phyloP scores from a whole-genome alignment of 1,140 invertebrate genomes.

The Calliopsis andreniformis region DNA sequence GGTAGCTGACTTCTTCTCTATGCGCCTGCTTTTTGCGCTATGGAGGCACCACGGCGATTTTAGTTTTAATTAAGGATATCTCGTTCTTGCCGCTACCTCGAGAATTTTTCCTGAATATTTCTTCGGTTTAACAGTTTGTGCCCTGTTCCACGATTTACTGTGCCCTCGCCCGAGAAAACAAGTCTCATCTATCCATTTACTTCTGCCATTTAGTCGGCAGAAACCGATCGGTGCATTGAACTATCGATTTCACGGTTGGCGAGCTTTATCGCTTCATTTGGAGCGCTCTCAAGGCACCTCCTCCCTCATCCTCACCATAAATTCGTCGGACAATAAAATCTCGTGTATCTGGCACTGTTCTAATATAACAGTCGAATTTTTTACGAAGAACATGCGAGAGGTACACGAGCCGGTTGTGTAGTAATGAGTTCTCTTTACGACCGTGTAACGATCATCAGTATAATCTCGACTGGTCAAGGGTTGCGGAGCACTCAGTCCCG shows the following conservation, averaged over 20 bases:
- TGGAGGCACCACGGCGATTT: conserved; percentile 20
- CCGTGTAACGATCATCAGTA: conserved; percentile 46
- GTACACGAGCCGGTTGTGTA: conserved; percentile 6
- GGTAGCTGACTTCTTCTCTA: background rate
- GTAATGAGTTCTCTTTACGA: conserved; percentile 62
- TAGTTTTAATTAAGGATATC: conserved; percentile 4
- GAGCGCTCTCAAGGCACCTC: conserved; percentile 29
- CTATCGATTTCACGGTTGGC: conserved; percentile 64
- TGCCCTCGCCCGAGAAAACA: background rate
- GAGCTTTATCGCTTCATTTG: conserved; percentile 48
- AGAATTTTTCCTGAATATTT: background rate
- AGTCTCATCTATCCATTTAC: conserved; percentile 28
- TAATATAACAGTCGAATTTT: conserved; percentile 15
- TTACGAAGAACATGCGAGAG: background rate
- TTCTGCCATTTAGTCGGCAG: conserved; percentile 34
- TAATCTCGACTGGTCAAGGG: background rate
- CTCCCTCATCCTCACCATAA: conserved; percentile 33
- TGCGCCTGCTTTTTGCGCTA: conserved; percentile 17
- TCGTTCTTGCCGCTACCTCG: background rate
- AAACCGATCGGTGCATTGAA: conserved; percentile 42
- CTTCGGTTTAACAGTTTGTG: background rate
- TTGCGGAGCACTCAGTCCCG: background rate
- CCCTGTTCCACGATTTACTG: background rate
- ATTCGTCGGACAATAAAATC: conserved; percentile 42
- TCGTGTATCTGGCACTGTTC: background rate